phyloP scores from a whole-genome alignment of 23 tunicate genomes.

The Botrylloides violaceus region DNA sequence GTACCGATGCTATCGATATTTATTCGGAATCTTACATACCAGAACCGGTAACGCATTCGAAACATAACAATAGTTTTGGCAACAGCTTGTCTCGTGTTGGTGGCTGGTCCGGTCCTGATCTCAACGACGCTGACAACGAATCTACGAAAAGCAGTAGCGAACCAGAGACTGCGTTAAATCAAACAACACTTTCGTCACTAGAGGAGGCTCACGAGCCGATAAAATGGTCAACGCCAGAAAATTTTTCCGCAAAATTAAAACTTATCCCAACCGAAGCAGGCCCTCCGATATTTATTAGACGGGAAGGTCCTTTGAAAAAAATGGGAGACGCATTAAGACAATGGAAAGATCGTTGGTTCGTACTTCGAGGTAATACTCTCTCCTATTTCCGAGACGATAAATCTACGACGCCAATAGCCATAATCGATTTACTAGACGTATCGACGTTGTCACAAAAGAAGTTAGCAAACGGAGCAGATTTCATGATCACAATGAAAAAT shows the following conservation, averaged over 20 bases:
- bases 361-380: slow-evolving; percentile 28
- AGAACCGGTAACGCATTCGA: background rate
- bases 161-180: background rate
- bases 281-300: slow-evolving; percentile 10
- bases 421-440: slow-evolving; percentile 30
- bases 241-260: background rate
- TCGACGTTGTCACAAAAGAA: slow-evolving; percentile 16
- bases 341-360: slow-evolving; percentile 67
- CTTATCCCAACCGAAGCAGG: background rate
- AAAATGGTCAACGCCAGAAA: slow-evolving; percentile 1
- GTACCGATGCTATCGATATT: slow-evolving; percentile 19
- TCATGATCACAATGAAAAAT: slow-evolving; percentile 29
- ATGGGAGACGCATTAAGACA: slow-evolving; percentile 31
- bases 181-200: background rate
- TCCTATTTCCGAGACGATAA: slow-evolving; percentile 44
- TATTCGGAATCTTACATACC: background rate
- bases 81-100: slow-evolving; percentile 41
- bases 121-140: background rate
- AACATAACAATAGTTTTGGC: slow-evolving; percentile 13
- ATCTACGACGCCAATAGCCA: slow-evolving; percentile 18
- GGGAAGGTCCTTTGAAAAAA: slow-evolving; percentile 65
- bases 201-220: slow-evolving; percentile 13
- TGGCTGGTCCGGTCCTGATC: slow-evolving; percentile 55
- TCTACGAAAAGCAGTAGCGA: background rate
- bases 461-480: background rate